Conservation (phyloP, 2,888 invertebrate species). For the Sepiola atlantica region DNA sequence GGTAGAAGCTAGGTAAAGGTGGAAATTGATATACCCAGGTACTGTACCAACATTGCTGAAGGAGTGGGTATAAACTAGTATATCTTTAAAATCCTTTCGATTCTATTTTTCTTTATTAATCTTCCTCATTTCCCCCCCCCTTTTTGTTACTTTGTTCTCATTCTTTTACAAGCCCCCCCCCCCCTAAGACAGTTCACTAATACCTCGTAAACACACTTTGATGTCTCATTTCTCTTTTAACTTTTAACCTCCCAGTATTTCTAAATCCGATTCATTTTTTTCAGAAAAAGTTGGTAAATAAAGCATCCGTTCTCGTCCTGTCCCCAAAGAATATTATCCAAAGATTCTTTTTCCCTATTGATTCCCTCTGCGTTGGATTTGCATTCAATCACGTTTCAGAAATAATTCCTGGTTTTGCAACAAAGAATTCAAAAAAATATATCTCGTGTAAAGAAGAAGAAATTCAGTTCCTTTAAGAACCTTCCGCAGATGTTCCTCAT, state of each 20-base stretch:
- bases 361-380: background rate
- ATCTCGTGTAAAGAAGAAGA: background rate
- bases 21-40: too few species aligned
- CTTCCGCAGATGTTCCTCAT: constrained; percentile 16
- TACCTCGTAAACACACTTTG: background rate
- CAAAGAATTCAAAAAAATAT: background rate
- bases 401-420: constrained; percentile 32
- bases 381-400: background rate
- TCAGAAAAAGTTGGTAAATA: background rate
- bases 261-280: background rate
- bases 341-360: background rate
- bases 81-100: too few species aligned
- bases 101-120: background rate
- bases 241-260: background rate
- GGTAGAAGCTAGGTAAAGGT: too few species aligned
- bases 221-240: background rate
- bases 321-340: background rate
- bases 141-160: background rate
- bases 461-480: background rate
- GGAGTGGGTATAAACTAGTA: too few species aligned
- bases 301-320: background rate
- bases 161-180: background rate
- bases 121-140: background rate
- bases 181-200: background rate
- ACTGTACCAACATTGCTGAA: too few species aligned